Base-by-base conservation (phyloP, 2,888 invertebrate species). In the Philereme vetulata region DNA sequence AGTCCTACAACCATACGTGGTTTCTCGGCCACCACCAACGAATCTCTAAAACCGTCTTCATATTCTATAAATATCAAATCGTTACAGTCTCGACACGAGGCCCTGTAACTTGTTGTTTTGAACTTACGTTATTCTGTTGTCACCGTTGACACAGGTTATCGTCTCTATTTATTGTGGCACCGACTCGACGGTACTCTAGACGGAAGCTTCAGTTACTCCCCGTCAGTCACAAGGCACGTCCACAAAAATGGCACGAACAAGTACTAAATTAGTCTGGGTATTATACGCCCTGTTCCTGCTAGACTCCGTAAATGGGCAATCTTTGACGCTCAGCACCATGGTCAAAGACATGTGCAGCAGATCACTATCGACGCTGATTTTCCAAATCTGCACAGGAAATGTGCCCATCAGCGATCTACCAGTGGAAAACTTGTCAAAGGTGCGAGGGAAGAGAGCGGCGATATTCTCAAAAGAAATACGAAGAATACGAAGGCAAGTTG, bases 91-190 rank as follows among this genome's bases (percentile, higher is more conserved):
- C 84, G 78, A 85, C 79, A 82, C 76, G 65, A 70, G 74, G 71
- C 78, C 80, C 81, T 79, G 80, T 81, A 74, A 80, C 84, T 84
- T 89, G 88, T 90, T 90, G 87, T 90, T 90, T 86, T 90, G 87
- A 88, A 89, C 88, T 88, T 82, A 82, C 81, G 80, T 79, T 81
- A 75, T 81, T 81, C 80, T 82, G 81, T 85, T 80, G 81, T 82
- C 80, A 81, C 77, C 77, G 82, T 85, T 88, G 86, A 90, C 86
- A 87, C 83, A 86, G 88, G 90, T 88, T 91, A 90, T 90, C 90
- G 71, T 72, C 74, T 84, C 79, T 88, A 87, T 89, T 88, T 90
- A 86, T 83, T 86, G 81, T 81, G 80, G 72, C 80, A 81, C 77
- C 76, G 70, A 71, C 75, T 76, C 68, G 64, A 72, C 66, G 75